phyloP scores from a whole-genome alignment of 2,113 vertebrate genomes.

The Euleptes europaea region DNA sequence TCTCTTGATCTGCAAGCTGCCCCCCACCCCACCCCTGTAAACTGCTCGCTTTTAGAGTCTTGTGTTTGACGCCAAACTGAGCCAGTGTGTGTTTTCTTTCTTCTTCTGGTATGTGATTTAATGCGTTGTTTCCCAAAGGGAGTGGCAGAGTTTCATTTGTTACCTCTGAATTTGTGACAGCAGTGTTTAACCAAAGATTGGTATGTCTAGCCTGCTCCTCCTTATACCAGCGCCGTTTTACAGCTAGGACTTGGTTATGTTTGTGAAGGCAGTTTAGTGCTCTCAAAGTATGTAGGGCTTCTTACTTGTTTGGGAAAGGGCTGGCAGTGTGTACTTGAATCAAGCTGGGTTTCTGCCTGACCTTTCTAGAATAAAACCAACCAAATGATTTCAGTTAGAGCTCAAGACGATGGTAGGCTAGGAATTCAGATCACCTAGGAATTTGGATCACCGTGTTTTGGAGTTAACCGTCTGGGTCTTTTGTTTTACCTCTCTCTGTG shows the following conservation, averaged over 20 bases:
- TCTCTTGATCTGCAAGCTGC: neutral
- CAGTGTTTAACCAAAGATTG: neutral
- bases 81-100: neutral
- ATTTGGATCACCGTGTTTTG: neutral
- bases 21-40: neutral
- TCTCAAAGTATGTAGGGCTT: neutral
- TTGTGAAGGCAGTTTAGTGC: neutral
- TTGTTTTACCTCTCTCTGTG: neutral
- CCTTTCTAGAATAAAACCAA: neutral
- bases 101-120: neutral
- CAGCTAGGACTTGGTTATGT: neutral
- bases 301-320: rapidly evolving
- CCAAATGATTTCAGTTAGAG: neutral
- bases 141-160: neutral
- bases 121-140: neutral
- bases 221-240: neutral
- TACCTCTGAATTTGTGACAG: neutral
- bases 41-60: neutral
- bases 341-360: rapidly evolving
- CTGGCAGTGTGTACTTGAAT: neutral
- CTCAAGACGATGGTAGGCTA: neutral
- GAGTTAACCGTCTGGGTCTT: neutral
- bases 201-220: neutral
- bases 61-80: neutral
- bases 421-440: neutral